Conservation (phyloP, 2,888 invertebrate species). For the Napeogenes sylphis region DNA sequence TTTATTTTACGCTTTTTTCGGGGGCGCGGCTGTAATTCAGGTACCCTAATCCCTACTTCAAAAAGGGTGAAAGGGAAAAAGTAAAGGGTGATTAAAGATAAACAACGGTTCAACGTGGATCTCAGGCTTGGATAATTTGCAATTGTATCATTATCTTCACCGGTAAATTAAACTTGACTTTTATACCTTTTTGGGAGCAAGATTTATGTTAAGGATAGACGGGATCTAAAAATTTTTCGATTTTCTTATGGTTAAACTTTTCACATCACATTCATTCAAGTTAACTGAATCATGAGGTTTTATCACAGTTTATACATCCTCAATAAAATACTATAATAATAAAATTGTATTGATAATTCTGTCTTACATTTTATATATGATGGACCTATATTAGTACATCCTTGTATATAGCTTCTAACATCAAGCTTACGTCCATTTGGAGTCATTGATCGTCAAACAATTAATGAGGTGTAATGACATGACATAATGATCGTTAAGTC, state of each 20-base stretch:
- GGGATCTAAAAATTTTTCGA: constrained; percentile 36
- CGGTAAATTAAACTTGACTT: constrained; percentile 58
- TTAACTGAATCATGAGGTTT: neutral
- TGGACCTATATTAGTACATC: no score
- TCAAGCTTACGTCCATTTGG: no score
- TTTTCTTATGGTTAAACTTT: constrained; percentile 34
- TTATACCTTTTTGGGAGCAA: constrained; percentile 47
- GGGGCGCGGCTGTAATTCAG: constrained; percentile 55
- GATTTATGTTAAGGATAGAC: constrained; percentile 44
- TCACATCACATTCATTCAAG: constrained; percentile 7
- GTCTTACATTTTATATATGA: no score
- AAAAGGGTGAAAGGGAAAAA: constrained; percentile 63
- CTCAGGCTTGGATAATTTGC: constrained; percentile 61
- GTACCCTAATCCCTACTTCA: constrained; percentile 59
- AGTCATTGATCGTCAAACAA: no score
- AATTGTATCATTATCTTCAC: constrained; percentile 64
- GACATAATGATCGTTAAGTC: no score
- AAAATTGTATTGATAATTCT: no score
- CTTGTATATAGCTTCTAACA: no score
- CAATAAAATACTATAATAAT: no score
- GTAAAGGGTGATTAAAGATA: constrained; percentile 74
- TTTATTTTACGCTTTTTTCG: constrained; percentile 41
- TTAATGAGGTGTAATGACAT: no score
- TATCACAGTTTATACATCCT: neutral
- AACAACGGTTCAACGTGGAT: constrained; percentile 63